Evolutionary conservation across 2,797 vertebrate species (phyloP).

Genomic region (Philypnodon macrostomus): DNA sequence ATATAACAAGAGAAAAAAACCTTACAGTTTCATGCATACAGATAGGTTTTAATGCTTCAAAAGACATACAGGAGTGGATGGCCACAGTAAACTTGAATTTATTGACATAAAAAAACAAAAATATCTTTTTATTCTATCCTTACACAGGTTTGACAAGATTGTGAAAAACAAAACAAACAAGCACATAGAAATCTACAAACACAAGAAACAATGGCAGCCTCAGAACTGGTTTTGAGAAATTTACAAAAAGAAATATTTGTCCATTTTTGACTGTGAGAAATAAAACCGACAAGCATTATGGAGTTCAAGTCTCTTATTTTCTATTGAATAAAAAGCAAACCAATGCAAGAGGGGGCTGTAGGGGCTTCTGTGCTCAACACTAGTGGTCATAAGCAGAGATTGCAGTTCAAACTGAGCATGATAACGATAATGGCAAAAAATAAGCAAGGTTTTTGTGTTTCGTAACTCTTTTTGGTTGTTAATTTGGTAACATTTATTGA

Average conservation of each 20-base stretch:
- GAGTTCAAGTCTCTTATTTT: slow-evolving; percentile 84
- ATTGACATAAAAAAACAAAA: slow-evolving; percentile 88
- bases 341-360: slow-evolving; percentile 67
- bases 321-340: slow-evolving; percentile 61
- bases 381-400: slow-evolving; percentile 84
- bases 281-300: slow-evolving; percentile 65
- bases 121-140: slow-evolving; percentile 86
- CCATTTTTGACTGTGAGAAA: slow-evolving; percentile 48
- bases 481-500: slow-evolving; percentile 39
- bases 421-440: slow-evolving; percentile 65
- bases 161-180: slow-evolving; percentile 77
- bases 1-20: slow-evolving; percentile 77
- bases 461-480: slow-evolving; percentile 54
- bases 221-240: slow-evolving; percentile 72
- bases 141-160: slow-evolving; percentile 90
- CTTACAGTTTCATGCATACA: slow-evolving; percentile 87
- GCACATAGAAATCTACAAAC: slow-evolving; percentile 65
- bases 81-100: slow-evolving; percentile 93
- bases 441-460: slow-evolving; percentile 76
- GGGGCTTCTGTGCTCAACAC: slow-evolving; percentile 84
- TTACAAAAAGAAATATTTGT: slow-evolving; percentile 65
- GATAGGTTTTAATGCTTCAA: slow-evolving; percentile 86
- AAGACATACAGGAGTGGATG: slow-evolving; percentile 87
- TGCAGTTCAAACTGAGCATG: slow-evolving; percentile 76
- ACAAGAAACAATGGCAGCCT: slow-evolving; percentile 71